Evolutionary conservation across 2,888 invertebrate species (phyloP).

Genomic region (Pecten maximus): DNA sequence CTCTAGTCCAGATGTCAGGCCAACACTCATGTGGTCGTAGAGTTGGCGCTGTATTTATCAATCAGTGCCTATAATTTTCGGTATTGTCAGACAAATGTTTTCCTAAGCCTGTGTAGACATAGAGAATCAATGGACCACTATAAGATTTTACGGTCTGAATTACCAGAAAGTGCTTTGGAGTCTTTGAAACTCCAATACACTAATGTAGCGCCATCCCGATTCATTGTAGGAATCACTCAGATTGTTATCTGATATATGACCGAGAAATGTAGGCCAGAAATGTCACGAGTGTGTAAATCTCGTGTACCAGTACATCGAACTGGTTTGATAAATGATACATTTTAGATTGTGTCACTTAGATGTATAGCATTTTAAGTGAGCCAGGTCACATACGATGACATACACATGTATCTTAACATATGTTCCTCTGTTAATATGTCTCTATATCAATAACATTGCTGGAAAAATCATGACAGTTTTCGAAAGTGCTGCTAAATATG

Average conservation of each 20-base stretch:
- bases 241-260: conserved; percentile 9
- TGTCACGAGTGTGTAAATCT: conserved; percentile 1
- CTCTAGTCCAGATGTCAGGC: not conserved
- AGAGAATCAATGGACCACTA: not conserved
- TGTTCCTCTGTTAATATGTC: no score
- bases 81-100: conserved; percentile 27
- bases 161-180: not conserved
- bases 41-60: not conserved
- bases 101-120: not conserved
- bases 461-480: no score
- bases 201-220: not conserved
- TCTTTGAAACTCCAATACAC: not conserved
- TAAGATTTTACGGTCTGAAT: conserved; percentile 5
- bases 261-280: not conserved
- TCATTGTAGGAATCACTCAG: not conserved
- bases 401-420: not conserved
- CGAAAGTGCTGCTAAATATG: no score
- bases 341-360: not conserved
- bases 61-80: not conserved
- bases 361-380: conserved; percentile 12
- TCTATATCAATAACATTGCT: no score
- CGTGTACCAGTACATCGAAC: not conserved
- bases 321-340: not conserved
- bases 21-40: not conserved
- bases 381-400: not conserved